Base-by-base conservation (phyloP, 2,888 invertebrate species). In the Mythimna albipuncta region DNA sequence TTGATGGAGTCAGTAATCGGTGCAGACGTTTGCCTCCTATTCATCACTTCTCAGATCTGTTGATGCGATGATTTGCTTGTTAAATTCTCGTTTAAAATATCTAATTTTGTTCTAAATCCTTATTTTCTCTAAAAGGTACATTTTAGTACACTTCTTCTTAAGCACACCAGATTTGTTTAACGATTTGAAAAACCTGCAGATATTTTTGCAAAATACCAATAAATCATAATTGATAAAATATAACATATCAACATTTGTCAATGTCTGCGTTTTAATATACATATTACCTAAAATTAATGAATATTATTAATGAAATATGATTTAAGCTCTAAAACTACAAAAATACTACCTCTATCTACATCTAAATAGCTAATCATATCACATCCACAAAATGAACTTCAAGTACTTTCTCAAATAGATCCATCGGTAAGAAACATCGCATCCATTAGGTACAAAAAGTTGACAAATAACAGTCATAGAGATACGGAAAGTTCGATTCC, bases 381-480 rank as follows among this genome's bases (percentile, higher is more conserved):
- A 77, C 75, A 78, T 76, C 63, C 78, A 82, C 70, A 80, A 61
- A 77, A 84, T 71, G 10, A 83, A 79, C 71, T 77, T 76, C 64
- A 64, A 72, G 66, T 76, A 77, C 77, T 81, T 78, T 78, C 72
- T 81, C 73, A 80, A 73, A 81, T 69, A 79, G 74, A 70, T 79
- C 81, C 84, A 73, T 77, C 66, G 71, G 69, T 67, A 81, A 81
- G 84, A 85, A 81, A 79, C 76, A 84, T 84, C 66, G 75, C 77
- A 71, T 79, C 85, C 74, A 86, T 85, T 81, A 73, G 68, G 75
- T 73, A 64, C 55, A 79, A 82, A 84, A 87, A 86, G 86, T 87
- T 87, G 81, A 85, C 77, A 85, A 87, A 87, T 86, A 85, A 77
- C 81, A 77, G 81, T 75, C 83, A 83, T 84, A 78, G 69, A 80